Evolutionary conservation across 2,113 vertebrate genomes (phyloP).

Genomic region (Forbesichthys agassizii): DNA sequence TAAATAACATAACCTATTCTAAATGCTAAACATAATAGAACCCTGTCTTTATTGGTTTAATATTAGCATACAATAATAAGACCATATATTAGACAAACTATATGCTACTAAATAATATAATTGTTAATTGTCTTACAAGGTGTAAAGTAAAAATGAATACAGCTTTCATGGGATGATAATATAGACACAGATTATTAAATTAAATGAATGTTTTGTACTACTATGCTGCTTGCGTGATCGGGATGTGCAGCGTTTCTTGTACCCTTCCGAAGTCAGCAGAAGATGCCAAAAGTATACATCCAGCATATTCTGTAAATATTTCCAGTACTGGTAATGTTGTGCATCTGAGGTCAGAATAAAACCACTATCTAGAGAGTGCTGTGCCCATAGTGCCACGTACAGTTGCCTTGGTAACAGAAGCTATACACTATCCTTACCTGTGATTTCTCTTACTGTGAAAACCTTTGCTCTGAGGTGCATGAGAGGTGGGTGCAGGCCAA

Average conservation of each 20-base stretch:
- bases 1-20: constrained; percentile 45
- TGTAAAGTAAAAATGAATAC: not conserved
- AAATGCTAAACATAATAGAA: constrained; percentile 52
- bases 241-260: constrained; percentile 35
- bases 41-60: constrained; percentile 50
- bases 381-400: constrained; percentile 66
- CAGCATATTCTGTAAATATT: constrained; percentile 40
- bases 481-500: constrained; percentile 31
- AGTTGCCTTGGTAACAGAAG: constrained; percentile 75
- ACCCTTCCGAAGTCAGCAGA: constrained; percentile 46
- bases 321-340: constrained; percentile 54
- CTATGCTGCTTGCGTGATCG: constrained; percentile 55
- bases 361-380: constrained; percentile 55
- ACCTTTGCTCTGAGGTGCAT: constrained; percentile 41
- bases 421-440: constrained; percentile 55
- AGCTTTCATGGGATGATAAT: constrained; percentile 33
- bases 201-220: constrained; percentile 59
- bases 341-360: constrained; percentile 57
- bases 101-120: constrained; percentile 32
- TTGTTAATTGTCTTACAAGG: constrained; percentile 51
- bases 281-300: constrained; percentile 67
- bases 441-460: constrained; percentile 68
- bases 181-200: constrained; percentile 43
- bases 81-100: constrained; percentile 47
- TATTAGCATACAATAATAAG: constrained; percentile 29